A percentile compares a stretch with the other conserved stretches of the same genome.
Conservation (phyloP, 2,113 vertebrate species). For the Ceyx melanurus region DNA sequence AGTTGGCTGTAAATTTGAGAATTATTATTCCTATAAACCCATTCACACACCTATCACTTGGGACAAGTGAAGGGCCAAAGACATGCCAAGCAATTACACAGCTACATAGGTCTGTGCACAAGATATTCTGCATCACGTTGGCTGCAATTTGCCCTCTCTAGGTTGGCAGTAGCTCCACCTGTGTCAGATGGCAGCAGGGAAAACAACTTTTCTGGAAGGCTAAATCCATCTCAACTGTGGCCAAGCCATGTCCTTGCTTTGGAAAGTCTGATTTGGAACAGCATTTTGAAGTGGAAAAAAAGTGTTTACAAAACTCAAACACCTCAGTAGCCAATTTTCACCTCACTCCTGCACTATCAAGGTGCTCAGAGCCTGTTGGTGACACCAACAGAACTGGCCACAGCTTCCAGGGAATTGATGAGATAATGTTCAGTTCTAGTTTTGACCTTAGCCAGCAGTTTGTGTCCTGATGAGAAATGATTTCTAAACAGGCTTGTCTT, state of each 20-base stretch:
- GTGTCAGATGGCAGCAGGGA: conserved; percentile 68
- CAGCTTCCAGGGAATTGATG: not conserved
- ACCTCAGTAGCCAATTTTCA: not conserved
- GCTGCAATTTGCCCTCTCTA: conserved; percentile 59
- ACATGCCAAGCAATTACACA: conserved; percentile 75
- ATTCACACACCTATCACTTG: conserved; percentile 72
- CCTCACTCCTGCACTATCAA: not conserved
- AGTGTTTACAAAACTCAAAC: not conserved
- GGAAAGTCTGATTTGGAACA: not conserved
- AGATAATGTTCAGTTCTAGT: not conserved
- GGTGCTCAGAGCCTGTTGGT: not conserved
- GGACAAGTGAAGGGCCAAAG: conserved; percentile 70
- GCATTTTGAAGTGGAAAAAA: not conserved
- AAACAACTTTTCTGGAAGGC: conserved; percentile 65
- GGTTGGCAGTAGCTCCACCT: conserved; percentile 51
- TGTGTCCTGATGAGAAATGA: not conserved
- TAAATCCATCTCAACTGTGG: conserved; percentile 46
- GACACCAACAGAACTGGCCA: not conserved
- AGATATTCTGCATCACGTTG: conserved; percentile 54
- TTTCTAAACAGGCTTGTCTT: conserved; percentile 1
- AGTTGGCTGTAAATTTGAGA: conserved; percentile 66
- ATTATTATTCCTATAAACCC: conserved; percentile 73
- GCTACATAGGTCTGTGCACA: conserved; percentile 63
- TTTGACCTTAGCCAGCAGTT: not conserved
- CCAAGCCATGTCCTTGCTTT: conserved; percentile 33